These are phyloP conservation scores for Myoxocephalus aenaeus DNA, from an alignment of 2,797 vertebrate species.

Conservation along the genomic window DNA sequence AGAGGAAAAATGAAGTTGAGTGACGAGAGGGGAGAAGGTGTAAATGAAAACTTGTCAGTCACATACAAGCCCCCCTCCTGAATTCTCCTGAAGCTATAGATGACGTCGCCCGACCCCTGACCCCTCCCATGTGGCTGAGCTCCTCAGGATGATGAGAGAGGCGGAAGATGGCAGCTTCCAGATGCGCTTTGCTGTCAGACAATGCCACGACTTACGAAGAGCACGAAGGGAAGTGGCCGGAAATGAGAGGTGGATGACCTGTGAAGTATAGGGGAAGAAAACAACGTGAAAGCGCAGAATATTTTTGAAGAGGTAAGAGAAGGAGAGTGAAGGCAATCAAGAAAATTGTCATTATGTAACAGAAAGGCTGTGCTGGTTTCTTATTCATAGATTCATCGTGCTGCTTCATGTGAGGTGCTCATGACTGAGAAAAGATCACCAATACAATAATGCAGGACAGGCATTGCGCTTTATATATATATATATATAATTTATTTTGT, in stretches of 20 bases:
- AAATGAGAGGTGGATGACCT: constrained; percentile 32
- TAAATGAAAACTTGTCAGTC: constrained; percentile 66
- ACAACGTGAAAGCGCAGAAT: background rate
- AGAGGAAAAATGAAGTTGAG: constrained; percentile 53
- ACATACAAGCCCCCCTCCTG: constrained; percentile 13
- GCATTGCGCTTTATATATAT: background rate
- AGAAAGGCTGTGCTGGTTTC: background rate
- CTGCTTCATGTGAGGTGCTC: background rate
- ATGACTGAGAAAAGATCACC: background rate
- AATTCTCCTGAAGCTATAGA: constrained; percentile 43
- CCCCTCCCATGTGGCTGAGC: constrained; percentile 40
- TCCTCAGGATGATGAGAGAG: constrained; percentile 27
- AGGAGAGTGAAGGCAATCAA: constrained; percentile 9
- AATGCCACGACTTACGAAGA: constrained; percentile 13
- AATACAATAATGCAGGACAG: background rate
- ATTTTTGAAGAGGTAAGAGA: background rate
- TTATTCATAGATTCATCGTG: constrained; percentile 18
- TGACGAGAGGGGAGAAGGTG: constrained; percentile 50
- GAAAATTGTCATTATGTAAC: constrained; percentile 8
- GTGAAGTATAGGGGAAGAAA: background rate
- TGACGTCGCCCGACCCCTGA: constrained; percentile 50
- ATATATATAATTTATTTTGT: background rate
- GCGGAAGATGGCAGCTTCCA: constrained; percentile 30
- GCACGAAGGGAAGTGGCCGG: constrained; percentile 14
- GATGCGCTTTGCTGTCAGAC: constrained; percentile 35